Conservation (phyloP, 2,888 invertebrate species). For the Orthosia gracilis region DNA sequence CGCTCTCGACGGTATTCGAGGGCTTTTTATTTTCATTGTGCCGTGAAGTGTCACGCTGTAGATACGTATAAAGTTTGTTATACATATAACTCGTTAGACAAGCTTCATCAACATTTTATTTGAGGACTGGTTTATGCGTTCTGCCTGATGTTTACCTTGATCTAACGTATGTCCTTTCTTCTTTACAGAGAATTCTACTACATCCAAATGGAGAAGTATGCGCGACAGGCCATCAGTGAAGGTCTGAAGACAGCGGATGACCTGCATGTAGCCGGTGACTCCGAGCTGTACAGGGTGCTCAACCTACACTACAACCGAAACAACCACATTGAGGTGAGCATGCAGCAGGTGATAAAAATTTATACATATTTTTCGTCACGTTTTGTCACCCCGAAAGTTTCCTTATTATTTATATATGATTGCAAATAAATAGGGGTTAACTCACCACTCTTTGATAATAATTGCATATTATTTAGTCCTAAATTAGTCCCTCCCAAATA, state of each 20-base stretch:
- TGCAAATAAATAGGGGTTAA: background rate
- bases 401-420: background rate
- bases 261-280: constrained; percentile 98
- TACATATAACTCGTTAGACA: constrained; percentile 50
- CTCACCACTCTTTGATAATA: background rate
- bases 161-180: constrained; percentile 62
- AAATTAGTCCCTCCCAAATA: constrained; percentile 13
- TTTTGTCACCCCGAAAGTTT: constrained; percentile 4
- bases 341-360: constrained; percentile 47
- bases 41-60: constrained; percentile 86
- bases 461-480: background rate
- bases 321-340: constrained; percentile 97
- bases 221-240: constrained; percentile 99
- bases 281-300: constrained; percentile 99
- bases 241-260: constrained; percentile 98
- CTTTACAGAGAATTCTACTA: constrained; percentile 99
- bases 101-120: constrained; percentile 57
- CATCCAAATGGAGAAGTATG: constrained; percentile 99
- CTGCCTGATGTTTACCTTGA: constrained; percentile 10
- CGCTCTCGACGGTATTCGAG: constrained; percentile 86
- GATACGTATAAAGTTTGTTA: constrained; percentile 70
- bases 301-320: constrained; percentile 99
- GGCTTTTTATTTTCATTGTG: constrained; percentile 89
- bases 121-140: constrained; percentile 24
- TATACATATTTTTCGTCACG: constrained; percentile 23